A percentile compares a stretch with the other conserved stretches of the same genome.
phyloP scores from a whole-genome alignment of 2,888 invertebrate genomes.

The Lacanobia oleracea region DNA sequence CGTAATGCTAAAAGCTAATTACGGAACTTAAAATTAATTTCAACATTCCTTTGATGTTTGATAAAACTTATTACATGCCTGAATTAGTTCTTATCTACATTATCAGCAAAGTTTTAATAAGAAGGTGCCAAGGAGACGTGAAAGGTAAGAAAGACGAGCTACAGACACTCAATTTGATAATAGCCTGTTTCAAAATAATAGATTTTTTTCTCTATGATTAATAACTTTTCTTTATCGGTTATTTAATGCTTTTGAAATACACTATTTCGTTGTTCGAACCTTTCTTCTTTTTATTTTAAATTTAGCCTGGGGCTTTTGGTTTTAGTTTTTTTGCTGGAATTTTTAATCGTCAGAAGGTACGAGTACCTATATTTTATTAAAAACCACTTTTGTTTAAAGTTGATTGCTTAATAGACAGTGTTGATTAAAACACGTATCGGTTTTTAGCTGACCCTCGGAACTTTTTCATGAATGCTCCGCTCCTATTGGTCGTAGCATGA shows the following conservation, averaged over 20 bases:
- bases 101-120: constrained; percentile 57
- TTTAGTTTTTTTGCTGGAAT: neutral
- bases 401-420: neutral
- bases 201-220: constrained; percentile 53
- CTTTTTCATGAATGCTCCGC: no score
- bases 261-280: constrained; percentile 19
- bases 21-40: constrained; percentile 9
- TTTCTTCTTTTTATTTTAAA: constrained; percentile 21
- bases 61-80: constrained; percentile 21
- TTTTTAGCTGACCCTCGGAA: no score
- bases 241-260: constrained; percentile 20
- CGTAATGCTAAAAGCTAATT: neutral
- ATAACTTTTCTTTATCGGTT: constrained; percentile 48
- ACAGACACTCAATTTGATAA: constrained; percentile 33
- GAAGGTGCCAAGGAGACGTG: constrained; percentile 14
- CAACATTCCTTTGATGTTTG: constrained; percentile 16
- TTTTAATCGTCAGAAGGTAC: no score
- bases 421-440: constrained; percentile 8
- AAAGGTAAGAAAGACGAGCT: constrained; percentile 13
- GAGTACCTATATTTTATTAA: no score
- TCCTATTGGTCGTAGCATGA: no score
- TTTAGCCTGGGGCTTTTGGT: neutral
- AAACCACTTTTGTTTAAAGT: neutral
- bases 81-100: constrained; percentile 33
- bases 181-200: constrained; percentile 39